A percentile compares a stretch with the other conserved stretches of the same genome.
Conservation (phyloP, 2,113 vertebrate species). For the Electrona antarctica region DNA sequence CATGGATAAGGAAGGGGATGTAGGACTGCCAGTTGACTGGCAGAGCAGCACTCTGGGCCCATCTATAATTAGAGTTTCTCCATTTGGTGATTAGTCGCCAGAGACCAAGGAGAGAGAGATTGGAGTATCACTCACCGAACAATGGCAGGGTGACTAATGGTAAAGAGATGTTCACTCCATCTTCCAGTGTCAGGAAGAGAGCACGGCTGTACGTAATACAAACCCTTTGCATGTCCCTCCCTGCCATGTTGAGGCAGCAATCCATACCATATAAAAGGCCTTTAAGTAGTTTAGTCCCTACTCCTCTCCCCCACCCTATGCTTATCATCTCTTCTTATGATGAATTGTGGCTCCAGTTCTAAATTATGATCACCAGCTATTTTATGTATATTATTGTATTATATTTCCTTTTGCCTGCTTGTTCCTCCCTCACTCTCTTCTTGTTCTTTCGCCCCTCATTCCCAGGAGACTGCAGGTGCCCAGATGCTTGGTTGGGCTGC, state of each 20-base stretch:
- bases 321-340: too few relatives aligned
- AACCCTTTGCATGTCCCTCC: neutral
- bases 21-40: conserved; percentile 20
- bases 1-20: conserved; percentile 2
- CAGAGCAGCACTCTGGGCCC: conserved; percentile 13
- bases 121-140: conserved; percentile 35
- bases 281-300: too few relatives aligned
- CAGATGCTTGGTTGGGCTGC: conserved; percentile 92
- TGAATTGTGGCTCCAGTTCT: neutral
- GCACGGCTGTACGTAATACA: conserved; percentile 7
- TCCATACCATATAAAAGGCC: too few relatives aligned
- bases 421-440: neutral
- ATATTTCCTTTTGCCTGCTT: neutral
- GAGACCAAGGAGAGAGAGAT: conserved; percentile 18
- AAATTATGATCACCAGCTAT: neutral
- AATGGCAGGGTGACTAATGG: conserved; percentile 49
- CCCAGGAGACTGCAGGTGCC: conserved; percentile 91
- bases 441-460: conserved; percentile 4
- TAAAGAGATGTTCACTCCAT: conserved; percentile 32
- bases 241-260: neutral
- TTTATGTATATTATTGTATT: neutral
- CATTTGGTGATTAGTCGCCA: conserved; percentile 59
- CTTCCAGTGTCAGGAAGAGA: conserved; percentile 33
- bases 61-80: conserved; percentile 51
- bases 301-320: too few relatives aligned